phyloP scores from a whole-genome alignment of 1,140 invertebrate species.

The Maniola jurtina region DNA sequence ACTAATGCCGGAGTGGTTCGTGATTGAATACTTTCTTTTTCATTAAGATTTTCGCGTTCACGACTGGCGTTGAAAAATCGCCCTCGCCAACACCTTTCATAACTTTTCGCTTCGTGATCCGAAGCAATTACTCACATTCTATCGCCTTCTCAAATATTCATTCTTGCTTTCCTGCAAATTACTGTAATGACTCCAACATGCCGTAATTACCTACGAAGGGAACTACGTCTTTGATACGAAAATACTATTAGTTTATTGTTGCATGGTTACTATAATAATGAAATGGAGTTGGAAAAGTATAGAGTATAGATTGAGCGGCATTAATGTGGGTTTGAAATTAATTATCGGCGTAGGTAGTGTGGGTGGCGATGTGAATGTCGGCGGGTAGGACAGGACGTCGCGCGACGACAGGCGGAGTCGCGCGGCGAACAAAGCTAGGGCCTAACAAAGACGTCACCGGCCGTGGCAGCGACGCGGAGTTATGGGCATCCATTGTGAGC shows the following conservation, averaged over 20 bases:
- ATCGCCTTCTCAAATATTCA: constrained; percentile 78
- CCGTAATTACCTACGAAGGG: constrained; percentile 63
- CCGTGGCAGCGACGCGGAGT: constrained; percentile 74
- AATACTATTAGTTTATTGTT: constrained; percentile 36
- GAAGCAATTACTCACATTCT: constrained; percentile 74
- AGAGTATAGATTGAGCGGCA: constrained; percentile 30
- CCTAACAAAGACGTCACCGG: constrained; percentile 77
- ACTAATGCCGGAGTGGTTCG: constrained; percentile 16
- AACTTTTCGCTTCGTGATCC: constrained; percentile 78
- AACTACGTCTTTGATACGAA: constrained; percentile 39
- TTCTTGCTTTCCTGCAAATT: constrained; percentile 74
- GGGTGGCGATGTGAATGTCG: constrained; percentile 44
- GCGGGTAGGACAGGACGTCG: constrained; percentile 41
- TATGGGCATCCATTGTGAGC: constrained; percentile 76
- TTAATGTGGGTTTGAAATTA: constrained; percentile 41
- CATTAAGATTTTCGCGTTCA: constrained; percentile 71
- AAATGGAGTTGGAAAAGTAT: constrained; percentile 17
- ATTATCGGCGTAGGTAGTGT: constrained; percentile 41
- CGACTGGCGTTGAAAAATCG: constrained; percentile 65
- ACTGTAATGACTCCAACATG: constrained; percentile 70
- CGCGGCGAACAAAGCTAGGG: constrained; percentile 62
- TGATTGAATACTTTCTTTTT: constrained; percentile 71
- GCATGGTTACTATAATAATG: constrained; percentile 49
- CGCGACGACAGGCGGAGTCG: constrained; percentile 63
- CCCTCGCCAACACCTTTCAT: constrained; percentile 72